A percentile compares a stretch with the other conserved stretches of the same genome.
phyloP scores from a whole-genome alignment of 2,888 invertebrate species.

The Escarpia spicata region DNA sequence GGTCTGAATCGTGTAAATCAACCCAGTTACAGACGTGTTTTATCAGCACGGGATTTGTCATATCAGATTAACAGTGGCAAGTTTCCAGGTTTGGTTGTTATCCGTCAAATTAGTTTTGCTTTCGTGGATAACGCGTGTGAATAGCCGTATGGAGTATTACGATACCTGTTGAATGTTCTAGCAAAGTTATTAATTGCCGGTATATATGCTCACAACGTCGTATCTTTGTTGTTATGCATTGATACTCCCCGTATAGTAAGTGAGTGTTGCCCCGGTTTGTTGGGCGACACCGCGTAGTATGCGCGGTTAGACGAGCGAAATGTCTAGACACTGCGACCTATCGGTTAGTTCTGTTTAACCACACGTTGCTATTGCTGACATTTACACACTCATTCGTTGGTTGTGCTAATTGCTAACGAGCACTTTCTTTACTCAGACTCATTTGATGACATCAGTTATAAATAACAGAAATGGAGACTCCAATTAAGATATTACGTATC shows the following conservation, averaged over 20 bases:
- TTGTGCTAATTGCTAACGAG: too few relatives aligned
- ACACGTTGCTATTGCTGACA: too few relatives aligned
- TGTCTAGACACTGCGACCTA: background rate
- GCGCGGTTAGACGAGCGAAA: background rate
- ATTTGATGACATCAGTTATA: too few relatives aligned
- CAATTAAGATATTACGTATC: too few relatives aligned
- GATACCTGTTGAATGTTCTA: background rate
- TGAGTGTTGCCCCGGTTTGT: background rate
- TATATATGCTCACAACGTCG: background rate
- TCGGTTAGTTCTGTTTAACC: background rate
- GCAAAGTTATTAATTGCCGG: background rate
- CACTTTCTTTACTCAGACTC: too few relatives aligned
- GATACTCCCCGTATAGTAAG: too few relatives aligned
- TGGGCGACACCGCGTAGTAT: background rate
- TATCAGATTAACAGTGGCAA: background rate
- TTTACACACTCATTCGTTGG: too few relatives aligned
- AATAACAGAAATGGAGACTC: too few relatives aligned
- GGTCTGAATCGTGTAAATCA: background rate
- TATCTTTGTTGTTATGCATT: too few relatives aligned
- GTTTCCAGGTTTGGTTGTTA: background rate
- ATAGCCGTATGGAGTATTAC: background rate
- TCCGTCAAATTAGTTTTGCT: background rate
- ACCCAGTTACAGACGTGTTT: background rate
- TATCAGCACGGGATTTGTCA: background rate
- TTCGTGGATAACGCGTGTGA: background rate